Evolutionary conservation across 2,888 invertebrate species (phyloP).

Genomic region (Cerceris rybyensis): DNA sequence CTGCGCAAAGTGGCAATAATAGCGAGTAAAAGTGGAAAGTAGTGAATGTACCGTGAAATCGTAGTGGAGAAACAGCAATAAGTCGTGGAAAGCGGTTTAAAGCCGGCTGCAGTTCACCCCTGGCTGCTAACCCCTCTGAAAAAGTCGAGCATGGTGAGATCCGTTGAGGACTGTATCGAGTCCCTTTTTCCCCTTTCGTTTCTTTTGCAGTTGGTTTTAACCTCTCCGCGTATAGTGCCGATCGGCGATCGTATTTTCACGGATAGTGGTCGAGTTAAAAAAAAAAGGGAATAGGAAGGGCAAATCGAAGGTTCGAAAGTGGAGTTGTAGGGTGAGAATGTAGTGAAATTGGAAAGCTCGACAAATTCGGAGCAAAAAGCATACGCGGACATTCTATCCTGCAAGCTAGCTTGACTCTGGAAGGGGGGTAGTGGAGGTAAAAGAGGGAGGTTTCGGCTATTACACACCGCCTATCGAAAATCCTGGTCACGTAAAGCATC

Average conservation of each 20-base stretch:
- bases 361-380: conserved; percentile 43
- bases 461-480: conserved; percentile 59
- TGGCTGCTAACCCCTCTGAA: conserved; percentile 22
- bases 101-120: conserved; percentile 33
- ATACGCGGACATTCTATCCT: conserved; percentile 7
- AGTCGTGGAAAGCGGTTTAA: conserved; percentile 62
- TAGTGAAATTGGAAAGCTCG: conserved; percentile 45
- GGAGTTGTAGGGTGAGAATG: conserved; percentile 1
- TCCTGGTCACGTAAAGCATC: conserved; percentile 70
- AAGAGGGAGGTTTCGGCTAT: conserved; percentile 35
- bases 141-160: conserved; percentile 29
- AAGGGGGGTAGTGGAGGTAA: conserved; percentile 2
- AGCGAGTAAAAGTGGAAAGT: conserved; percentile 38
- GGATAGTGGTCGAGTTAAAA: neutral
- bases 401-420: conserved; percentile 10
- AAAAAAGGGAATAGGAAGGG: conserved; percentile 1
- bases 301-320: neutral
- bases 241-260: conserved; percentile 35
- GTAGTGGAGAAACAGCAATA: conserved; percentile 60
- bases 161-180: neutral
- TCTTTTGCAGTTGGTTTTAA: conserved; percentile 21
- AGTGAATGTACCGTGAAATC: conserved; percentile 61
- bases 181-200: conserved; percentile 15
- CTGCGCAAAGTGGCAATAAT: neutral
- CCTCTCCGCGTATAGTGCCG: conserved; percentile 3